Evolutionary conservation across 53 echinoderm and acorn worm species (phyloP), one percentile per base, ranked within the genome.

Genomic region (Apostichopus leukothele): DNA sequence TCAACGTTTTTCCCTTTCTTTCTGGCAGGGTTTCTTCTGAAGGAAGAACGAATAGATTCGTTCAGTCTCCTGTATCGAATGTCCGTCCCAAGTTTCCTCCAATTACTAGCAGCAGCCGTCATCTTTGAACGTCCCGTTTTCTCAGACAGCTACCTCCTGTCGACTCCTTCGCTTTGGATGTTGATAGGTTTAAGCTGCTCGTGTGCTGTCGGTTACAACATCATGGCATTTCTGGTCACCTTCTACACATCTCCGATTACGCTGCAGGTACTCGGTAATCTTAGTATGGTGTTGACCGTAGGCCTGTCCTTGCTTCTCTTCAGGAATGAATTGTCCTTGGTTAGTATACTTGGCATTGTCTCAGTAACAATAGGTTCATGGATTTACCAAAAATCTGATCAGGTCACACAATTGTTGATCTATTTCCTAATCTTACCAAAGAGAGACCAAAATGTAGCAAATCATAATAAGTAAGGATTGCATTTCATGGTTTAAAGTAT

Each of bases 121-220:
- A 13, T 98, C 89, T 92, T 98, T 51, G 98, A 98, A 75, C 88
- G 89, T 14, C 23, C 94, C 5, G 92, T 94, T 68, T 83, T 98
- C 67, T 91, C 78, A 51, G 92, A 92, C 52, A 63, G 27, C 0
- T 54, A 76, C 84, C 83, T 93, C 25, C 85, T 86, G 50, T 75
- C 73, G 52, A 90, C 76, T 54, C 67, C 84, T 13, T 83, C 86
- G 20, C 90, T 96, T 8, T 91, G 93, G 90, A 23, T 71, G 50
- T 83, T 98, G 52, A 90, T 97, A 55, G 4, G 81, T 20, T 52
- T 94, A 11, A 98, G 98, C 79, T 98, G 95, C 79, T 67, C 75
- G 9, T 98, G 98, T 78, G 92, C 98, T 53, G 91, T 98, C 3
- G 94, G 98, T 53, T 98, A 98, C 88, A 98, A 98, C 91, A 92